Base-by-base conservation (phyloP, 2,888 invertebrate species). In the Drosophila antonietae region DNA sequence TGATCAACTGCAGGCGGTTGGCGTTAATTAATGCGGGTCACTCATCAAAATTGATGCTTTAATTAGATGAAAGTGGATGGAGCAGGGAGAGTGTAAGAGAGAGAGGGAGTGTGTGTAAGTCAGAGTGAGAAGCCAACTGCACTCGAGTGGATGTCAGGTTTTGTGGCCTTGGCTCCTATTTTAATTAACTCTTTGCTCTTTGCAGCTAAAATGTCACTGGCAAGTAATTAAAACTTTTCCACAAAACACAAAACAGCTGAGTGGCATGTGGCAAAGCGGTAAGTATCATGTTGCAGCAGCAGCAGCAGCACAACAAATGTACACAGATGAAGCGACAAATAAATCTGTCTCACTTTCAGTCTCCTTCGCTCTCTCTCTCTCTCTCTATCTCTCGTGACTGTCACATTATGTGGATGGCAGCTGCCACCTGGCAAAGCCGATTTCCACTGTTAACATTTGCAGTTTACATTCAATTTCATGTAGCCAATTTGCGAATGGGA, bases 401-500 rank as follows among this genome's bases (percentile, higher is more conserved):
- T 31, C 31, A 31, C 57, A n/a, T 33, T 23, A 46, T 7, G 14
- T 53, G 41, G 47, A 20, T 43, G 66, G 66, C 65, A 68, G 33
- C 52, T 63, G 63, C 37, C 56, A 14, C 35, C 39, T 46, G 43
- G 43, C 61, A 52, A 68, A 64, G 37, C 18, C n/a, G 23, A 41
- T 46, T 62, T 41, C 28, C 39, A 39, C 33, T 37, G 55, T 65
- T 66, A 35, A 12, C n/a, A 39, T 46, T 39, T 14, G 44, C 31
- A 64, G 47, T 57, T 68, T 47, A 39, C 20, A 59, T 31, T 0
- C 1, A 37, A 37, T 49, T 15, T 31, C 18, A 33, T 56, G 61
- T 15, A 43, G 49, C 53, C 68, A 73, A 74, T 71, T 75, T 62
- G 18, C 44, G 55, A 35, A 59, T 74, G 28, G 8, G 41, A 44